phyloP scores from a whole-genome alignment of 2,888 invertebrate species.

The Acleris laterana region DNA sequence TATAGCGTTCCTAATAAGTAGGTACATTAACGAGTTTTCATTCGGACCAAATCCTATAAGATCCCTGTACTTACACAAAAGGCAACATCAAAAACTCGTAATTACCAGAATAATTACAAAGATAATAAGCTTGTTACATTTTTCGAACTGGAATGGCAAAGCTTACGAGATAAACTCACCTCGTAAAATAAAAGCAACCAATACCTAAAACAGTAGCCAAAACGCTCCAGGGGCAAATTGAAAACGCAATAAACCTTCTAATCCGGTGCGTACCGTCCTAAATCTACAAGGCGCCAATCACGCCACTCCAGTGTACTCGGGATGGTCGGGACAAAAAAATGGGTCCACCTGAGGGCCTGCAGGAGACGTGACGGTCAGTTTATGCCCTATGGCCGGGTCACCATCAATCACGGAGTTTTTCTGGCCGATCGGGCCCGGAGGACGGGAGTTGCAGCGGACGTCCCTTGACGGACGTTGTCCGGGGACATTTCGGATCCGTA shows the following conservation, averaged over 20 bases:
- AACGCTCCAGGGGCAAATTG: slow-evolving; percentile 28
- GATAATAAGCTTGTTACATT: too few species aligned
- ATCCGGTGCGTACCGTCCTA: slow-evolving; percentile 36
- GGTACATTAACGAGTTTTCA: too few species aligned
- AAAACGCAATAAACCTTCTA: slow-evolving; percentile 35
- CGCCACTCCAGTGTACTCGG: slow-evolving; percentile 41
- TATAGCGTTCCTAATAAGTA: too few species aligned
- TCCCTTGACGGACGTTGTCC: slow-evolving; percentile 52
- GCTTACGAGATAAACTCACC: too few species aligned
- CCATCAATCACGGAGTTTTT: slow-evolving; percentile 81
- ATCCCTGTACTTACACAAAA: too few species aligned
- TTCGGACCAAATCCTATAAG: too few species aligned
- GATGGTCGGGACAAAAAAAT: slow-evolving; percentile 39
- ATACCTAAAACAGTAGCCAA: slow-evolving; percentile 17
- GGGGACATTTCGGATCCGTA: slow-evolving; percentile 22
- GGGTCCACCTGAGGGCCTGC: slow-evolving; percentile 67
- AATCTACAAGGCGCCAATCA: slow-evolving; percentile 38
- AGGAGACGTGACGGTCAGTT: slow-evolving; percentile 68
- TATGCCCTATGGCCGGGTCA: slow-evolving; percentile 67
- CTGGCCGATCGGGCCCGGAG: slow-evolving; percentile 67
- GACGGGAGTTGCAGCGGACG: slow-evolving; percentile 57
- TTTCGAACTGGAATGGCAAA: too few species aligned
- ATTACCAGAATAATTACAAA: too few species aligned
- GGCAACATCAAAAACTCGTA: too few species aligned
- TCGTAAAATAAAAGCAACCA: slow-evolving; percentile 2